Evolutionary conservation across 2,113 vertebrate genomes (phyloP).

Genomic region (Stictonetta naevosa): DNA sequence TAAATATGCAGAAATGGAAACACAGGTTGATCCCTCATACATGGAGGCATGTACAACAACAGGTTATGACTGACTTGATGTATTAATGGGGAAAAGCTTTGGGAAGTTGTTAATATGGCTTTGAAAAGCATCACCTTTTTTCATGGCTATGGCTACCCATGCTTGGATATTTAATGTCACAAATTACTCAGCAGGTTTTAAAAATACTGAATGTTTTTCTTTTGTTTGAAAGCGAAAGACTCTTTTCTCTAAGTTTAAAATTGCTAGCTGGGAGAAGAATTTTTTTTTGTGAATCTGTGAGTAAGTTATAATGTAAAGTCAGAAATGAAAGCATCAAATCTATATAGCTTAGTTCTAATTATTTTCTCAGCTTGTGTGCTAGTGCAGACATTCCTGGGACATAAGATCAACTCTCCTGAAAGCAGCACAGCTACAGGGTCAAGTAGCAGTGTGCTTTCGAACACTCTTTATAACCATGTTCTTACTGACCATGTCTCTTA

Average conservation of each 20-base stretch:
- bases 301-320: background rate
- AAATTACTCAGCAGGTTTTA: background rate
- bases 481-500: background rate
- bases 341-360: background rate
- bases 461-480: background rate
- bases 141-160: background rate
- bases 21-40: background rate
- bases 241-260: background rate
- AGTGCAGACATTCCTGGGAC: constrained; percentile 14
- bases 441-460: background rate
- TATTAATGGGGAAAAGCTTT: background rate
- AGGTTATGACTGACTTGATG: background rate
- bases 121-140: background rate
- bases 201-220: background rate
- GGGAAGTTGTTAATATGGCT: background rate
- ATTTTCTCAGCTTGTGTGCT: constrained; percentile 10
- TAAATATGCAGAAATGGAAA: background rate
- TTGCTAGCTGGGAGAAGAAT: background rate
- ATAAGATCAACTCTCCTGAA: constrained; percentile 14
- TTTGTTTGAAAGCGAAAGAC: background rate
- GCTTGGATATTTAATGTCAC: background rate
- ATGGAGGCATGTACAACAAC: background rate
- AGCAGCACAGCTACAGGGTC: background rate
- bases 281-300: background rate
- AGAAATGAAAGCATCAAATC: background rate